phyloP scores from a whole-genome alignment of 1,140 invertebrate species.

The Panulirus ornatus region DNA sequence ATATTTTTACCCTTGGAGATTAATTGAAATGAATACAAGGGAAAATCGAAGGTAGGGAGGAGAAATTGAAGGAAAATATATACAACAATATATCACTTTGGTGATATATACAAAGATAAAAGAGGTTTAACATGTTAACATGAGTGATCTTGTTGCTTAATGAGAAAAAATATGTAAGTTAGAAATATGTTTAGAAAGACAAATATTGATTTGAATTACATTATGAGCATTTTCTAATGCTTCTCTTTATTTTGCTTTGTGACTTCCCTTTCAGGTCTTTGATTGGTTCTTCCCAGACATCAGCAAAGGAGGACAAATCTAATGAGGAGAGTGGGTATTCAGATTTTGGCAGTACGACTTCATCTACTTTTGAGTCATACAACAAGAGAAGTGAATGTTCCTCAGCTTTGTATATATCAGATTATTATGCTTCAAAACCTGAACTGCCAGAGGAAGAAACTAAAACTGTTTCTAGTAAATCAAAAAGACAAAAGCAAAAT shows the following conservation, averaged over 20 bases:
- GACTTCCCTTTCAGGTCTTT: not conserved
- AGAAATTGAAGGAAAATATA: no score
- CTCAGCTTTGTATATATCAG: not conserved
- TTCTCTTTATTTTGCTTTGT: not conserved
- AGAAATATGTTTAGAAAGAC: not conserved
- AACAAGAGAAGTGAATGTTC: not conserved
- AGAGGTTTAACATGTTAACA: no score
- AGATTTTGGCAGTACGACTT: constrained; percentile 13
- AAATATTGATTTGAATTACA: not conserved
- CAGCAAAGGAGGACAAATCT: not conserved
- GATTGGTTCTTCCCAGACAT: not conserved
- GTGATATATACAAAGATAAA: no score
- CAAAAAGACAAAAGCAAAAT: not conserved
- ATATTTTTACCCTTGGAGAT: no score
- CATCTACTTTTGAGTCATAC: not conserved
- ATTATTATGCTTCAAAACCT: not conserved
- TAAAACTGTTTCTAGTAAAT: not conserved
- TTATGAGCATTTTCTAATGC: not conserved
- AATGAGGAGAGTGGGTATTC: constrained; percentile 52
- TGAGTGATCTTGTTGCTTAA: no score
- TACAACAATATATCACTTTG: no score
- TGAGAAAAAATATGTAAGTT: not conserved
- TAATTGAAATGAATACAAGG: no score
- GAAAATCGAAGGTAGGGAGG: no score
- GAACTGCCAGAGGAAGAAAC: not conserved